Evolutionary conservation across 2,797 vertebrate species (phyloP).

Genomic region (Synanceia verrucosa): DNA sequence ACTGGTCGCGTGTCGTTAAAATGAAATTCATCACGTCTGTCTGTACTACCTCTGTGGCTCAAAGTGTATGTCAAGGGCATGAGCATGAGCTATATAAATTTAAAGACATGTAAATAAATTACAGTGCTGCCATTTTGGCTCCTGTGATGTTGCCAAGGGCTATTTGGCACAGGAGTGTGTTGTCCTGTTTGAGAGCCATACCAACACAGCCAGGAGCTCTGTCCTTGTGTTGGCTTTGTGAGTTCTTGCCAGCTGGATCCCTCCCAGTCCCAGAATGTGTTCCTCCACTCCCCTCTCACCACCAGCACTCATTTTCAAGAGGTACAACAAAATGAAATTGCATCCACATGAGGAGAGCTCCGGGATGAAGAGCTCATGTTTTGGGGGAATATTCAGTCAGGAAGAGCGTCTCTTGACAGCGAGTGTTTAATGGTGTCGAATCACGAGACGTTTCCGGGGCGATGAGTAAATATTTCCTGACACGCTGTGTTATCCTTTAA

Average conservation of each 20-base stretch:
- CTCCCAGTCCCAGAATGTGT: constrained; percentile 69
- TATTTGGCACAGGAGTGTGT: constrained; percentile 66
- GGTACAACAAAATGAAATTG: constrained; percentile 60
- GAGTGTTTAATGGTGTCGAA: constrained; percentile 47
- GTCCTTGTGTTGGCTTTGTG: constrained; percentile 74
- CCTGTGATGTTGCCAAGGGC: constrained; percentile 64
- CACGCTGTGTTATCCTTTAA: constrained; percentile 16
- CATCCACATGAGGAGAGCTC: constrained; percentile 52
- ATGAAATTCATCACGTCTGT: constrained; percentile 39
- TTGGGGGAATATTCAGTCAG: constrained; percentile 14
- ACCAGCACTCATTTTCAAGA: constrained; percentile 66
- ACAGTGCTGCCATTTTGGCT: constrained; percentile 59
- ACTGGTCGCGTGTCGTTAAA: constrained; percentile 30
- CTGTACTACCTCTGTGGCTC: constrained; percentile 24
- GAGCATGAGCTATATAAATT: constrained; percentile 27
- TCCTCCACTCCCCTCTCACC: constrained; percentile 63
- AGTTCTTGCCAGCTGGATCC: constrained; percentile 74
- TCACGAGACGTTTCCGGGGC: constrained; percentile 45
- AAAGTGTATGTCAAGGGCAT: constrained; percentile 46
- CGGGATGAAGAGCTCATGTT: constrained; percentile 54
- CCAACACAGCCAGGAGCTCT: constrained; percentile 73
- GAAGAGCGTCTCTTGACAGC: constrained; percentile 35
- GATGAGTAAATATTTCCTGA: constrained; percentile 46
- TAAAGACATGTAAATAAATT: constrained; percentile 73
- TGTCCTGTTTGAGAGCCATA: constrained; percentile 71